A percentile compares a stretch with the other conserved stretches of the same genome.
These are phyloP conservation scores for Rhabdornis inornatus DNA, from an alignment of 2,113 vertebrate genomes.

Conservation along the genomic window DNA sequence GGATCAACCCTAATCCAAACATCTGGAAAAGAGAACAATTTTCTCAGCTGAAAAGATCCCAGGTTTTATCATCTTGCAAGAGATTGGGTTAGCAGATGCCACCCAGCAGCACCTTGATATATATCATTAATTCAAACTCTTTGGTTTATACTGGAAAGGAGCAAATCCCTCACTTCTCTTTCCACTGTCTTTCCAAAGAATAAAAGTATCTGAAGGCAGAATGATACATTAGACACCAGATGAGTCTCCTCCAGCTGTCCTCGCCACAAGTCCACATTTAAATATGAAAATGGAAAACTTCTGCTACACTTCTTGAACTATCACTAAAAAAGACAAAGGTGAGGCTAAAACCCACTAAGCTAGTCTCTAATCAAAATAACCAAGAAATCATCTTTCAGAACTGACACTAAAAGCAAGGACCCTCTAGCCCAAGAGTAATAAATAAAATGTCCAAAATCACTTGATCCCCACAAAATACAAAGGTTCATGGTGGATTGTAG, in stretches of 20 bases:
- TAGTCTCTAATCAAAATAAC: neutral
- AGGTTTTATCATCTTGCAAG: neutral
- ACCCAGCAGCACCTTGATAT: fast-evolving
- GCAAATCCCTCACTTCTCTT: neutral
- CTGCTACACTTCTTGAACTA: neutral
- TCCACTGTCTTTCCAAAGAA: neutral
- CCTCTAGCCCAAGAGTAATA: neutral
- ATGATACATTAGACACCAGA: neutral
- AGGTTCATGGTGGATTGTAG: neutral
- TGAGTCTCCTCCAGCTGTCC: neutral
- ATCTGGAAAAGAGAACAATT: fast-evolving
- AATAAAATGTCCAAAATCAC: neutral
- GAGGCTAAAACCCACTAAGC: neutral
- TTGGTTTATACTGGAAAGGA: neutral
- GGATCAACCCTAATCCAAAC: neutral
- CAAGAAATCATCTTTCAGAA: neutral
- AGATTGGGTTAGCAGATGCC: neutral
- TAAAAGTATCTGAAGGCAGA: neutral
- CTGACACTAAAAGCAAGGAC: neutral
- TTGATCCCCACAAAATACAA: neutral
- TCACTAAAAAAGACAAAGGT: neutral
- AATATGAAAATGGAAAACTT: neutral
- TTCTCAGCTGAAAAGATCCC: neutral
- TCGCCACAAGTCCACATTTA: neutral
- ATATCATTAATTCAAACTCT: neutral